These are phyloP conservation scores for Otus sunia DNA, from an alignment of 2,113 vertebrate genomes.

Conservation along the genomic window DNA sequence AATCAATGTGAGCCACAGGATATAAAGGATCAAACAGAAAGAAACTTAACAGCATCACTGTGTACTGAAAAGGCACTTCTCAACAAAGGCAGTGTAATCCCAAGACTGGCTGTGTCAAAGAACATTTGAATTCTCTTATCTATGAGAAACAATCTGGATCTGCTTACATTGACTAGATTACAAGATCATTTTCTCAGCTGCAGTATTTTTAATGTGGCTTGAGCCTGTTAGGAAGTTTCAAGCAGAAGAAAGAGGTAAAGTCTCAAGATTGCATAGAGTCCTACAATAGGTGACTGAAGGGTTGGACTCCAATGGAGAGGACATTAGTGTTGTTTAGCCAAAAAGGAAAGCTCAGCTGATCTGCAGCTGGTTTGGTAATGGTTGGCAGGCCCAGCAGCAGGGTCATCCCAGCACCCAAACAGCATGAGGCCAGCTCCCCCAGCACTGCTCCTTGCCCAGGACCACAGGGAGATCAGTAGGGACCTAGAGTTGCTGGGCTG, in stretches of 20 bases:
- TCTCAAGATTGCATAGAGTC: background rate
- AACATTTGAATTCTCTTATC: background rate
- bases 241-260: background rate
- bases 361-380: background rate
- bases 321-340: background rate
- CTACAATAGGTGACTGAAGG: background rate
- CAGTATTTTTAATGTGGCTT: background rate
- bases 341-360: background rate
- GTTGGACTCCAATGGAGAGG: background rate
- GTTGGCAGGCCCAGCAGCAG: background rate
- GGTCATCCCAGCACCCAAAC: background rate
- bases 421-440: background rate
- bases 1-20: background rate
- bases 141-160: background rate
- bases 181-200: background rate
- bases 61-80: background rate
- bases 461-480: background rate
- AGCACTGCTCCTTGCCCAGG: background rate
- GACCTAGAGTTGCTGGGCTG: background rate
- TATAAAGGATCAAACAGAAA: background rate
- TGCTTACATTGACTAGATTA: background rate
- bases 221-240: background rate
- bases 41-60: background rate
- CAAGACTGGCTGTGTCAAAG: background rate
- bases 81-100: background rate